Evolutionary conservation across 2,888 invertebrate genomes (phyloP).

Genomic region (Erebia aethiops): DNA sequence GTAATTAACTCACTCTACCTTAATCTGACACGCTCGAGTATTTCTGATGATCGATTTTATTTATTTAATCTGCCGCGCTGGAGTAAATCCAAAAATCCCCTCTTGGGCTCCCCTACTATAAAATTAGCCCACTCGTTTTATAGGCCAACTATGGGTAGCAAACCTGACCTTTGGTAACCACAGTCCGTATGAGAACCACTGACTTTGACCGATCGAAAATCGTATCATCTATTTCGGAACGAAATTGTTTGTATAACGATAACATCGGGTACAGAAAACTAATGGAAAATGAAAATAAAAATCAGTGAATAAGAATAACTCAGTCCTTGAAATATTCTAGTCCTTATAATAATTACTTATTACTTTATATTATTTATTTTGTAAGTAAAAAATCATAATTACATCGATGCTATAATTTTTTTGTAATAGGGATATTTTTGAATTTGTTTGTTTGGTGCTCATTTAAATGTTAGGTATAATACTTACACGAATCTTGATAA

Average conservation of each 20-base stretch:
- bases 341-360: neutral
- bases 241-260: constrained; percentile 77
- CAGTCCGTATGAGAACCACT: too few relatives aligned
- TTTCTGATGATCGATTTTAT: too few relatives aligned
- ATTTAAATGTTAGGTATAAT: neutral
- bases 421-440: neutral
- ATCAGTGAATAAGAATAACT: neutral
- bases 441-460: neutral
- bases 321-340: neutral
- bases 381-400: too few relatives aligned
- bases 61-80: too few relatives aligned
- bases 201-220: constrained; percentile 37
- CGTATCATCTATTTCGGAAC: constrained; percentile 74
- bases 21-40: too few relatives aligned
- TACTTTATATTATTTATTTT: too few relatives aligned
- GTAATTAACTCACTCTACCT: too few relatives aligned
- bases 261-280: constrained; percentile 43
- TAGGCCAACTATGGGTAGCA: neutral
- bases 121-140: neutral
- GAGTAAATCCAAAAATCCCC: too few relatives aligned
- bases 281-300: neutral
- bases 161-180: neutral
- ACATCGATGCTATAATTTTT: neutral
- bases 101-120: too few relatives aligned
- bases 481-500: too few relatives aligned